phyloP scores from a whole-genome alignment of 2,113 vertebrate genomes.

The Rhinopomastus cyanomelas region DNA sequence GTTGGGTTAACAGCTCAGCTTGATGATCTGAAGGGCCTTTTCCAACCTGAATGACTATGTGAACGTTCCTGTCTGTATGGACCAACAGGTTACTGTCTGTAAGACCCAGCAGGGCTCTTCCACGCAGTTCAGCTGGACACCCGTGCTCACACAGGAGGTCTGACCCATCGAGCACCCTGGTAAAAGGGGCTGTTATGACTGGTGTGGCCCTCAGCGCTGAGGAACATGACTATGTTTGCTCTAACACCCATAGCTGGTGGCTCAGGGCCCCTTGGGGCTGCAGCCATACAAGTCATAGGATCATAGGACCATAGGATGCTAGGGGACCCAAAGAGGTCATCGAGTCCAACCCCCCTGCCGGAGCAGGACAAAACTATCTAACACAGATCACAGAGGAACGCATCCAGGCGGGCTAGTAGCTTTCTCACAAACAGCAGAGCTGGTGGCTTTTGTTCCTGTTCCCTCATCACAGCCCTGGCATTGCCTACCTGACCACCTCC shows the following conservation, averaged over 20 bases:
- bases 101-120: background rate
- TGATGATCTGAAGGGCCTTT: background rate
- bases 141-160: background rate
- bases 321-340: too few relatives aligned
- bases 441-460: background rate
- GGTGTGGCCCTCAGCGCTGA: background rate
- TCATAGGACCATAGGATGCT: too few relatives aligned
- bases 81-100: background rate
- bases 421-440: background rate
- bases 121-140: background rate
- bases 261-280: background rate
- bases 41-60: background rate
- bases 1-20: background rate
- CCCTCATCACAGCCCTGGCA: background rate
- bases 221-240: background rate
- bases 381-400: too few relatives aligned
- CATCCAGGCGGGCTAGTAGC: too few relatives aligned
- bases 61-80: background rate
- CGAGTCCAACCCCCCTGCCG: too few relatives aligned
- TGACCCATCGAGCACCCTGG: background rate
- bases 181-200: background rate
- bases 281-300: background rate
- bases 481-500: accelerated
- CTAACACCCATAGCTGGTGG: background rate
- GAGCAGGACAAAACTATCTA: too few relatives aligned